A percentile compares a stretch with the other conserved stretches of the same genome.
These are phyloP conservation scores for Biston stratarius DNA, from an alignment of 2,888 invertebrate species.

Conservation along the genomic window DNA sequence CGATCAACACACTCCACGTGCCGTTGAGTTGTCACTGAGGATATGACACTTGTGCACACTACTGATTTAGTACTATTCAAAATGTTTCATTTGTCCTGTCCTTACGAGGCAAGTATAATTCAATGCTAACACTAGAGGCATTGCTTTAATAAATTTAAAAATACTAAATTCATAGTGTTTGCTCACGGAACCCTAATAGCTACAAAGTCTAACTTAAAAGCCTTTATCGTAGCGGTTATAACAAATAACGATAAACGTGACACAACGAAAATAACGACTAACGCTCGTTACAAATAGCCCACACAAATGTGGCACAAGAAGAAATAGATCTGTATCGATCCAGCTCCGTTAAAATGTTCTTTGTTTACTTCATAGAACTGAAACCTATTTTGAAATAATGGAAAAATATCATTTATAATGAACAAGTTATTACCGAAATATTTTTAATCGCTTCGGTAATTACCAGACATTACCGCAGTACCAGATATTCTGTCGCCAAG, in stretches of 20 bases:
- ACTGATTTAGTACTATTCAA: too few species aligned
- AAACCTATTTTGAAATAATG: not conserved
- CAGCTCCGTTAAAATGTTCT: not conserved
- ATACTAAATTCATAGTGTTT: not conserved
- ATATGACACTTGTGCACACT: too few species aligned
- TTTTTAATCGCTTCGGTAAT: too few species aligned
- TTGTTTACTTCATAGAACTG: not conserved
- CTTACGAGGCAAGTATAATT: too few species aligned
- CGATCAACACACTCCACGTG: too few species aligned
- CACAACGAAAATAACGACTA: slow-evolving; percentile 12
- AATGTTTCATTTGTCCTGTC: too few species aligned
- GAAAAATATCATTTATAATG: not conserved
- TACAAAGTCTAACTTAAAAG: not conserved
- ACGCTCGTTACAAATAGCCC: slow-evolving; percentile 5
- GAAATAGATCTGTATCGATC: not conserved
- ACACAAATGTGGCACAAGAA: not conserved
- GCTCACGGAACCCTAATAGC: not conserved
- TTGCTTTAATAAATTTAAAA: not conserved
- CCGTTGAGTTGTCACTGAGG: too few species aligned
- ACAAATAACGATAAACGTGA: slow-evolving; percentile 21
- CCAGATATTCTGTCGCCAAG: too few species aligned
- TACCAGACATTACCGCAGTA: too few species aligned
- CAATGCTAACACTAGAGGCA: not conserved
- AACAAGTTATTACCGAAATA: too few species aligned
- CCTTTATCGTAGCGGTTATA: not conserved